Base-by-base conservation (phyloP, 2,888 invertebrate genomes). In the Eupsilia transversa region DNA sequence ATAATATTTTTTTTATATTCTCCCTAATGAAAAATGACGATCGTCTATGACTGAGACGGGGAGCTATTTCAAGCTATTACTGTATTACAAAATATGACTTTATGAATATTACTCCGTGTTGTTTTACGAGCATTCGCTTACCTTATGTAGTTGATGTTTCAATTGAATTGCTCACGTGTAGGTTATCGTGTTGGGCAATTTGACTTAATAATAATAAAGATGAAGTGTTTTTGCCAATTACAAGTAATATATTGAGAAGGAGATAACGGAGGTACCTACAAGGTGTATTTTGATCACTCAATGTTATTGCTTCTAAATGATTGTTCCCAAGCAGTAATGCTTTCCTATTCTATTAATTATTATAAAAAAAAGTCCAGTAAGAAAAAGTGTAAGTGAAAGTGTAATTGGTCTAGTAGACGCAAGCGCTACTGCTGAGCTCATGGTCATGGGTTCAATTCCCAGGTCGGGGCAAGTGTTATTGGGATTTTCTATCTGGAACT, bases 21-120 rank as follows among this genome's bases (percentile, higher is more conserved):
- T 27, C 68, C 63, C 73, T 84, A 84, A 84, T 84, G 85, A 84
- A 84, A 82, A 84, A 79, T 82, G 73, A 82, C 72, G 82, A 82
- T 69, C 77, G 84, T 68, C 81, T 82, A 72, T 67, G 67, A 56
- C 46, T 56, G 63, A 61, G 52, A n/a, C 63, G 12, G 69, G 79
- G 65, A 49, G 72, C 71, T 74, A 72, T 77, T 68, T n/a, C 20
- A 6, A 52, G 65, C 35, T 65, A 65, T 65, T 52, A 80, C 80
- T 71, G 78, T 65, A 74, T 71, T 82, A 76, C 82, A 84, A 60
- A 76, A 79, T 79, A 76, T 56, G 76, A 64, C 69, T 79, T 84
- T 79, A 84, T 84, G 81, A 78, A 83, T 84, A 81, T 84, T 77
- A 69, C 78, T 68, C 30, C 35, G 64, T 49, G 72, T 64, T 79